Conservation (phyloP, 2,113 vertebrate species). For the Eupsittula cactorum region DNA sequence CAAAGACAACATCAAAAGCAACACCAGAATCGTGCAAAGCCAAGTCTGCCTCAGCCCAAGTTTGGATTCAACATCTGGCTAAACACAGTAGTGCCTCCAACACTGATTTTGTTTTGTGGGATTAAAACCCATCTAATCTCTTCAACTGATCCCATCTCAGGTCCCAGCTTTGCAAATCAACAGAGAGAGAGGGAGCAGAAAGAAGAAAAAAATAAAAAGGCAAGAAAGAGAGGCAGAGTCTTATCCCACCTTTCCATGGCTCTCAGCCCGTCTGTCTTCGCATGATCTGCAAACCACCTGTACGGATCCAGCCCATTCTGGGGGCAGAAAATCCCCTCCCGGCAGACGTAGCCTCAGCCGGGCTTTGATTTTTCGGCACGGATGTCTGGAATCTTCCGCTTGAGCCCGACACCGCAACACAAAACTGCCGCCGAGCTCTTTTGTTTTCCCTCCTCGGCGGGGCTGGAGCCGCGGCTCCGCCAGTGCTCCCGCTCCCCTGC, state of each 20-base stretch:
- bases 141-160: slow-evolving; percentile 3
- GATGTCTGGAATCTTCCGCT: slow-evolving; percentile 76
- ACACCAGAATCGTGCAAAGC: not conserved
- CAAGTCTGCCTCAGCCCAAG: slow-evolving; percentile 69
- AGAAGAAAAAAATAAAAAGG: not conserved
- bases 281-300: slow-evolving; percentile 76
- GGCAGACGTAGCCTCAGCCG: slow-evolving; percentile 64
- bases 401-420: slow-evolving; percentile 65
- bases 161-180: slow-evolving; percentile 9
- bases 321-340: slow-evolving; percentile 43
- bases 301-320: slow-evolving; percentile 78
- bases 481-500: slow-evolving; percentile 21
- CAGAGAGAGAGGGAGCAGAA: not conserved
- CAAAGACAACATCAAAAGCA: slow-evolving; percentile 71
- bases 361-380: slow-evolving; percentile 65
- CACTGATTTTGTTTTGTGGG: not conserved
- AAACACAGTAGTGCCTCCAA: slow-evolving; percentile 16
- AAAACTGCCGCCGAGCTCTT: slow-evolving; percentile 82
- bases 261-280: slow-evolving; percentile 73
- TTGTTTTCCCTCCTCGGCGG: slow-evolving; percentile 79
- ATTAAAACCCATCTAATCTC: slow-evolving; percentile 3
- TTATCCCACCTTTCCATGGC: slow-evolving; percentile 77
- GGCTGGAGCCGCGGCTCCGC: slow-evolving; percentile 74
- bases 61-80: slow-evolving; percentile 70
- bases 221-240: slow-evolving; percentile 11